Evolutionary conservation across 35 echinoderm and acorn worm species (phyloP).

Genomic region (Anneissia japonica): DNA sequence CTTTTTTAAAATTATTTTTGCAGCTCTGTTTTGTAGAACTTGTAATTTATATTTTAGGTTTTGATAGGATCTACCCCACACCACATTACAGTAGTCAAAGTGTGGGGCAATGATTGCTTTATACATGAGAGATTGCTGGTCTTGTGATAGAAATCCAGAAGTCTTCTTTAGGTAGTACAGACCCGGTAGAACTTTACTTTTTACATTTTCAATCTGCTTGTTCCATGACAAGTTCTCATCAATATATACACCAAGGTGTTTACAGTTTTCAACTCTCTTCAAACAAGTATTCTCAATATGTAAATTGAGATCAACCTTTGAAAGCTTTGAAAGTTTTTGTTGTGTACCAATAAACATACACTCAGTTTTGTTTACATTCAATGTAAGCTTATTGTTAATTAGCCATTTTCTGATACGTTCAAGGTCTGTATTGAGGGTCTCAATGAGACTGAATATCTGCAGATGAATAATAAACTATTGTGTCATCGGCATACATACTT

Average conservation of each 20-base stretch:
- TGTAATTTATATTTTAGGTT: neutral
- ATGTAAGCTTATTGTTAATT: neutral
- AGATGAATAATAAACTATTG: neutral
- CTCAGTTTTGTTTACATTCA: constrained; percentile 1
- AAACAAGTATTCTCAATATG: neutral
- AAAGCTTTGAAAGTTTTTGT: neutral
- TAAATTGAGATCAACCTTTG: neutral
- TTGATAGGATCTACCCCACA: neutral
- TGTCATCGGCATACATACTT: neutral
- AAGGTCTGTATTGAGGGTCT: neutral
- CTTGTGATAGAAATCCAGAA: neutral
- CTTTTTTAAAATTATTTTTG: neutral
- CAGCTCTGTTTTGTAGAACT: constrained; percentile 5
- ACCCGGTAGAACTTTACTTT: neutral
- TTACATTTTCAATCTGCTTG: neutral
- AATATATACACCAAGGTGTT: neutral
- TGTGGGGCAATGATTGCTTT: neutral
- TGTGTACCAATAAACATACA: neutral
- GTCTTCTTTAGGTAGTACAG: neutral
- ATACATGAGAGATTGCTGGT: neutral
- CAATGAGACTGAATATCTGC: neutral
- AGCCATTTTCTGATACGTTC: neutral
- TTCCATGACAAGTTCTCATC: neutral
- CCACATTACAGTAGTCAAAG: neutral
- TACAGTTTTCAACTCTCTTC: neutral